These are phyloP conservation scores for Scrobipalpa costella DNA, from an alignment of 2,888 invertebrate genomes.

Conservation along the genomic window DNA sequence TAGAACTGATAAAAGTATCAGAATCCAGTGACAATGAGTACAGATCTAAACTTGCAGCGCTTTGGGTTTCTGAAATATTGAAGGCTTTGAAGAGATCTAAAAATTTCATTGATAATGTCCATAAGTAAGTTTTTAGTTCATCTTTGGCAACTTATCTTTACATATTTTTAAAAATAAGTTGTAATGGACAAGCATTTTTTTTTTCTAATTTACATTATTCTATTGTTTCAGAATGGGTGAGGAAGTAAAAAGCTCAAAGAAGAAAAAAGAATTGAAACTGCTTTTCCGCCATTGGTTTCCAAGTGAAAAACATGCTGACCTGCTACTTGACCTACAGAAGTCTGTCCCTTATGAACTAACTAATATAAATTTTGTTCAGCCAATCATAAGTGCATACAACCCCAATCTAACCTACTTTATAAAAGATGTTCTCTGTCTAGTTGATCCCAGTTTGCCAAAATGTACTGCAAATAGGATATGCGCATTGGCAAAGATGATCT, in stretches of 20 bases:
- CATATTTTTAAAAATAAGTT: neutral
- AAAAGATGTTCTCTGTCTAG: constrained; percentile 55
- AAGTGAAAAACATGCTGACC: constrained; percentile 51
- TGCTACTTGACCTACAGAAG: constrained; percentile 62
- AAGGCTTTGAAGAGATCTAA: constrained; percentile 65
- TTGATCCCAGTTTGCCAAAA: constrained; percentile 57
- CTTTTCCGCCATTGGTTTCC: constrained; percentile 69
- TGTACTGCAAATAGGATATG: constrained; percentile 50
- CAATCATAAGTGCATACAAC: constrained; percentile 66
- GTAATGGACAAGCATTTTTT: neutral
- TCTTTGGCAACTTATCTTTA: no score
- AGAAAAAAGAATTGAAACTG: constrained; percentile 55
- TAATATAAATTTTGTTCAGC: constrained; percentile 60
- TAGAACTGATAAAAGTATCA: constrained; percentile 67
- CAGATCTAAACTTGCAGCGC: constrained; percentile 67
- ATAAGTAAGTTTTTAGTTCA: constrained; percentile 55
- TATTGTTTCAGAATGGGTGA: constrained; percentile 49
- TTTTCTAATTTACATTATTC: constrained; percentile 9
- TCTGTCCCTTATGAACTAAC: constrained; percentile 58
- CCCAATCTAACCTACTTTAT: constrained; percentile 63
- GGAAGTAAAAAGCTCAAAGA: constrained; percentile 43
- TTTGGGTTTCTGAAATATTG: constrained; percentile 78
- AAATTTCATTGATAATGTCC: constrained; percentile 51
- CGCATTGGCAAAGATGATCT: constrained; percentile 61
- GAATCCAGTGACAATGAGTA: constrained; percentile 51